Base-by-base conservation (phyloP, 2,888 invertebrate genomes). In the Chymomyza amoena region DNA sequence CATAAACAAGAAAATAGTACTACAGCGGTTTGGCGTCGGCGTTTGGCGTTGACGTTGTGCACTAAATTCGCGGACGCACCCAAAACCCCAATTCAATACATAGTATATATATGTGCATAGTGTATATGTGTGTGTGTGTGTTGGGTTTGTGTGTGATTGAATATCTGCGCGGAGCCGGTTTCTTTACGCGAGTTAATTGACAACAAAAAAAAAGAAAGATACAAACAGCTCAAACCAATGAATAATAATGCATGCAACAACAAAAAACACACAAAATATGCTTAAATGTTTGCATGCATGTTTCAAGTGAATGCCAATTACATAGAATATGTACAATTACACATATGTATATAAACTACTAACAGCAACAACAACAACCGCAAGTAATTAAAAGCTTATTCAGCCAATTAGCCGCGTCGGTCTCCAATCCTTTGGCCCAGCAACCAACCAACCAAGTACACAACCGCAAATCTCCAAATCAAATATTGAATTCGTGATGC, bases 11-110 rank as follows among this genome's bases (percentile, higher is more conserved):
- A 67, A 62, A 66, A 66, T 66, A 60, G 64, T 56, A 70, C 69
- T 63, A 69, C 70, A 56, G 72, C 74, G 63, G 70, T 61, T 39
- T 61, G 63, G 56, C 45, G 63, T 77, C 73, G 72, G 81, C 72
- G 79, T 78, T 70, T 25, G 25, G 18, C 39, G 18, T 63, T n/a
- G 20, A 13, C 45, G 10, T 56, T 20, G n/a, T 75, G 70, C 67
- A 60, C 79, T 62, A 75, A 73, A 77, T 77, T 81, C 73, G 79
- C 76, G 84, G 76, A 73, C 84, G 87, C 84, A 87, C 84, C 84
- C 84, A 84, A 78, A 69, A 76, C 67, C 71, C 80, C 76, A 72
- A 78, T 72, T 78, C 74, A 69, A 74, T 32, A 25, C 25, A 32
- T 32, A 7, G 32, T 32, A 25, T 25, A 25, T 25, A 25, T 25